Conservation (phyloP, 2,888 invertebrate species). For the Ditylenchus weischeri region DNA sequence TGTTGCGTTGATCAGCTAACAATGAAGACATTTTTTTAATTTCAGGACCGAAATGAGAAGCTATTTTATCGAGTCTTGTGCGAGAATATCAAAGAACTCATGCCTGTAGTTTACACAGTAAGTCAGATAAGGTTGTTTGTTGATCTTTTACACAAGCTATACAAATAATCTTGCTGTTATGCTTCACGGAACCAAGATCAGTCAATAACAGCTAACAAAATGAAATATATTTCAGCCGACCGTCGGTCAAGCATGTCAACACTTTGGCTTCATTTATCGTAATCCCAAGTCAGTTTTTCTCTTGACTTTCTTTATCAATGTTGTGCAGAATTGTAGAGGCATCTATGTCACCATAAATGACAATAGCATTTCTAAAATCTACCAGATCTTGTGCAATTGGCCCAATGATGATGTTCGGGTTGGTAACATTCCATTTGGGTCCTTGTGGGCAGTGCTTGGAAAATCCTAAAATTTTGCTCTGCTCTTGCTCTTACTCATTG, state of each 20-base stretch:
- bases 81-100: constrained; percentile 67
- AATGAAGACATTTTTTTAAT: no score
- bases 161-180: no score
- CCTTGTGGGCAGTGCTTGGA: no score
- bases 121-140: neutral
- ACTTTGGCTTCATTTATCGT: constrained; percentile 80
- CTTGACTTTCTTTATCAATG: neutral
- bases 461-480: no score
- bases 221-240: constrained; percentile 70
- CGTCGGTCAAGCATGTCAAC: constrained; percentile 82
- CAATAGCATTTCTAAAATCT: constrained; percentile 77
- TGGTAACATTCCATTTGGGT: neutral
- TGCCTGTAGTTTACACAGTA: constrained; percentile 91
- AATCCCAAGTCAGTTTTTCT: constrained; percentile 66
- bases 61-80: constrained; percentile 85
- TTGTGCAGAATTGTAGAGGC: constrained; percentile 66
- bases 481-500: no score
- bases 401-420: constrained; percentile 66
- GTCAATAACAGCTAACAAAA: no score
- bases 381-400: constrained; percentile 90
- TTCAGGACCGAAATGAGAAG: constrained; percentile 87
- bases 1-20: no score
- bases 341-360: constrained; percentile 94
- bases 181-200: no score
- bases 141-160: no score